Base-by-base conservation (phyloP, 1,140 invertebrate genomes). In the Goniozus legneri region DNA sequence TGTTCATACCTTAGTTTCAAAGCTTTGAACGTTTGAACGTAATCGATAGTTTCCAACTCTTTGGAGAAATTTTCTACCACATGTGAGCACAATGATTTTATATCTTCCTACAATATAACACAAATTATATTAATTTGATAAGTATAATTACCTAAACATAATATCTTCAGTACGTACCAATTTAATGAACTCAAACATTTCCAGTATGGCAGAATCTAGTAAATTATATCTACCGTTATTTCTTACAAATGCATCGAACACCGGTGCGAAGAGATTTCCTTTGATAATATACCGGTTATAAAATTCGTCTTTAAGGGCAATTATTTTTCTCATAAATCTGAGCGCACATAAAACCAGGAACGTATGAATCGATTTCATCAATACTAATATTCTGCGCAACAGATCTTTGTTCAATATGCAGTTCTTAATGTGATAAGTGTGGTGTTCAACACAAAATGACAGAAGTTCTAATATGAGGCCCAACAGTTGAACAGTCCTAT, bases 361-460 rank as follows among this genome's bases (percentile, higher is more conserved):
- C 60, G 95, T 95, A 77, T 99, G 97, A 65, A 87, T 91, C 20
- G 95, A 98, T 74, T 95, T 95, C 88, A 98, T 95, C 34, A 98
- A 80, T 48, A 98, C 92, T 50, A 98, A 79, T 70, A 99, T 93
- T 74, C 91, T 84, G 69, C 91, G 85, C 40, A 99, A 81, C 51
- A 99, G 80, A 79, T 99, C 95, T 80, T 96, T 97, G 73, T 93
- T 93, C 56, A 98, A 83, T 71, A 98, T 91, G 75, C 93, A 98
- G 67, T 96, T 97, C 73, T 97, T 97, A 67, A 98, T 97, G 75
- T 98, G 95, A 79, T 96, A 98, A 35, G 91, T 92, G 77, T 99
- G 97, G 80, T 98, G 95, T 76, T 99, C 97, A n/a, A 99, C 94
- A 77, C 96, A 99, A 75, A 99, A 99, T n/a, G 93, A 92, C 39